phyloP scores from a whole-genome alignment of 2,888 invertebrate species.

The Microplitis deprimator region DNA sequence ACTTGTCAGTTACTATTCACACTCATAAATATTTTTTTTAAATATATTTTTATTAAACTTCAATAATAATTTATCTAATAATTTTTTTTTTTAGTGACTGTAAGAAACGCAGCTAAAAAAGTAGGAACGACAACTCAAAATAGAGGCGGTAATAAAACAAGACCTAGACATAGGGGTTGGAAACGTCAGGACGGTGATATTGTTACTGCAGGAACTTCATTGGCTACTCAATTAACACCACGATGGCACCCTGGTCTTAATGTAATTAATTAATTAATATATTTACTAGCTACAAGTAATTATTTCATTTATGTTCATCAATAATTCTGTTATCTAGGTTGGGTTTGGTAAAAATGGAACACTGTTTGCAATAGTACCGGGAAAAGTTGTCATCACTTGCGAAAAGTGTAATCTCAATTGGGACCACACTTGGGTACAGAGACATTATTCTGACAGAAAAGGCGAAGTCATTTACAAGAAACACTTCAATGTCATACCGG shows the following conservation, averaged over 20 bases:
- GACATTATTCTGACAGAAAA: constrained; percentile 77
- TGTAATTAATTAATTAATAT: constrained; percentile 72
- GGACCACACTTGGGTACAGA: constrained; percentile 82
- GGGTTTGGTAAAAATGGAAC: constrained; percentile 86
- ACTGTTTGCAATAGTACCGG: constrained; percentile 85
- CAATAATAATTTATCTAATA: not conserved
- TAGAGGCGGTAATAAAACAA: constrained; percentile 75
- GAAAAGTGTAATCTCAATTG: constrained; percentile 86
- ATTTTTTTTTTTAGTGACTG: constrained; percentile 65
- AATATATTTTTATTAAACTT: not conserved
- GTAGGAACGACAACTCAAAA: constrained; percentile 82
- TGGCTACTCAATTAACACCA: constrained; percentile 79
- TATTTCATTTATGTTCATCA: not conserved
- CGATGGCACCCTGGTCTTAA: constrained; percentile 87
- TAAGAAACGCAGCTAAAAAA: constrained; percentile 83
- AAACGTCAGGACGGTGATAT: constrained; percentile 80
- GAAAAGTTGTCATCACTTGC: constrained; percentile 85
- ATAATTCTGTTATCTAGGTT: constrained; percentile 76
- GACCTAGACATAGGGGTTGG: constrained; percentile 85
- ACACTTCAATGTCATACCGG: constrained; percentile 87
- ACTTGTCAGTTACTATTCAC: no score
- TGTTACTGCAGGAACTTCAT: constrained; percentile 79
- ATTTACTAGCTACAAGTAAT: constrained; percentile 6
- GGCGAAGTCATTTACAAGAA: constrained; percentile 84
- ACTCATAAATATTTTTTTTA: not conserved